Conservation (phyloP, 1,140 invertebrate species). For the Drosophila prosaltans region DNA sequence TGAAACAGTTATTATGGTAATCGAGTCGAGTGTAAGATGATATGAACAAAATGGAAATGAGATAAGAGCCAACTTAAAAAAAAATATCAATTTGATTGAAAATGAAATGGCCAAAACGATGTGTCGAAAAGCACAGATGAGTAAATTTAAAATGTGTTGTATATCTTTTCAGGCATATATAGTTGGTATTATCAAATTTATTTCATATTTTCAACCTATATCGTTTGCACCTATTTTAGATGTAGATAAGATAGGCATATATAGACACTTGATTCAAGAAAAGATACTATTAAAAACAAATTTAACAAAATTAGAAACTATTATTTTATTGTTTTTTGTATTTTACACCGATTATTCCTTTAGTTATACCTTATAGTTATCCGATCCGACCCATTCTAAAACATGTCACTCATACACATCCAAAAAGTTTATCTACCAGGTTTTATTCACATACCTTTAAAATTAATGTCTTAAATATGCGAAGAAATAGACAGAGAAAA, state of each 20-base stretch:
- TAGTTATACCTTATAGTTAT: no score
- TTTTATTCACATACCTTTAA: no score
- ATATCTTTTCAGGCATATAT: background rate
- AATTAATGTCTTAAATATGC: no score
- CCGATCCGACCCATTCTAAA: no score
- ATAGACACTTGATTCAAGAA: no score
- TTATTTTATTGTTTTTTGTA: no score
- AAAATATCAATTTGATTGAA: conserved; percentile 12
- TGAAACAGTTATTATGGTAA: conserved; percentile 18
- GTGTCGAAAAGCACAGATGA: background rate
- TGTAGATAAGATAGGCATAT: background rate
- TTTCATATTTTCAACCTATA: background rate
- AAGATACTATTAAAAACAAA: no score
- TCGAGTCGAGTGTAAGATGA: conserved; percentile 34
- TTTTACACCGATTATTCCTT: no score
- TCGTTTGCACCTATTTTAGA: background rate
- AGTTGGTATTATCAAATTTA: background rate
- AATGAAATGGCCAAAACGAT: conserved; percentile 1
- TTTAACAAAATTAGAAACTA: no score
- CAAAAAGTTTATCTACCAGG: no score
- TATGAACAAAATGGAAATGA: conserved; percentile 15
- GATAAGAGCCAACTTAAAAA: background rate
- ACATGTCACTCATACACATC: no score
- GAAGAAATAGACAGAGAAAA: no score
- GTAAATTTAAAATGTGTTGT: background rate